A percentile compares a stretch with the other conserved stretches of the same genome.
These are phyloP conservation scores for Opisthograptis luteolata DNA, from an alignment of 2,888 invertebrate species.

Conservation along the genomic window DNA sequence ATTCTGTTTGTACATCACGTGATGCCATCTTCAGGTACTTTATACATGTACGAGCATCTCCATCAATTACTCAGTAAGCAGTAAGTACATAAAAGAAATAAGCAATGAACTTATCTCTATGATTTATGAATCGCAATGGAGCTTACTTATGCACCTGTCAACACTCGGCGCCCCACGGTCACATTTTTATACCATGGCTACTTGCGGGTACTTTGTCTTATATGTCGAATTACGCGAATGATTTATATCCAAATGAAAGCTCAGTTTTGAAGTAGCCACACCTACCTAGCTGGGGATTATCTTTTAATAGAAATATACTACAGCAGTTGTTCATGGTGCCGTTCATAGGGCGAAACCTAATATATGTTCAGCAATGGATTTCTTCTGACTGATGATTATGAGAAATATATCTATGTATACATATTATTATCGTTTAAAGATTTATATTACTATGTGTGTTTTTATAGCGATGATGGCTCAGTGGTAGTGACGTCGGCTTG, in stretches of 20 bases:
- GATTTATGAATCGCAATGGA: constrained; percentile 13
- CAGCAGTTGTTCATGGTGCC: too few relatives aligned
- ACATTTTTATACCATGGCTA: not conserved
- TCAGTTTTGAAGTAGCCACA: not conserved
- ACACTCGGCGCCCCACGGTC: constrained; percentile 24
- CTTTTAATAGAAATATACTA: not conserved
- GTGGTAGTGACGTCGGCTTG: too few relatives aligned
- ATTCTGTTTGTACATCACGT: too few relatives aligned
- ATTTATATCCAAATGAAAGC: constrained; percentile 22
- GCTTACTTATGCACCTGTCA: constrained; percentile 30
- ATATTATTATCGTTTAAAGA: too few relatives aligned
- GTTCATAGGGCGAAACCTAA: too few relatives aligned
- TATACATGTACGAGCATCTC: not conserved
- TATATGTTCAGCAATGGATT: too few relatives aligned
- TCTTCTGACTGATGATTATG: too few relatives aligned
- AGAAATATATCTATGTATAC: too few relatives aligned
- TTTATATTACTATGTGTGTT: too few relatives aligned
- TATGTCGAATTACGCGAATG: constrained; percentile 26
- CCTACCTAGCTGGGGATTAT: not conserved
- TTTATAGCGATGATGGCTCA: too few relatives aligned
- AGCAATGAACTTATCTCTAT: constrained; percentile 12
- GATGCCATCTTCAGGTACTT: too few relatives aligned
- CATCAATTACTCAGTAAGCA: constrained; percentile 4
- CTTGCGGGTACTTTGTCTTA: too few relatives aligned
- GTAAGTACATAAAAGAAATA: constrained; percentile 7